A percentile compares a stretch with the other conserved stretches of the same genome.
Conservation (phyloP, 2,888 invertebrate species). For the Diarsia mendica region DNA sequence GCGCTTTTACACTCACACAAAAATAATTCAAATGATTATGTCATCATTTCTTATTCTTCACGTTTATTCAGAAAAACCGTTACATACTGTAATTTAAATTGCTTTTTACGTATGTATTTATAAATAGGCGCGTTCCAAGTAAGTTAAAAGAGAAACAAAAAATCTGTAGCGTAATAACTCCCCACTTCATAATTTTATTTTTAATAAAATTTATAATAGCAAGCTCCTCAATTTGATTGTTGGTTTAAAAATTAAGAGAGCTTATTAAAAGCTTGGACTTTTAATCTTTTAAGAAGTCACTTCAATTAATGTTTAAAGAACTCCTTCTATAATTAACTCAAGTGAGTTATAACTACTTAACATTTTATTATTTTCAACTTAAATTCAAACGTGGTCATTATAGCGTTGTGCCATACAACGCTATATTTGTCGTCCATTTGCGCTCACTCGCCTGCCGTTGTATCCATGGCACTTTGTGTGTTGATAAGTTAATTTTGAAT, state of each 20-base stretch:
- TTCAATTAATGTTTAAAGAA: not conserved
- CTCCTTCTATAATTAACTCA: not conserved
- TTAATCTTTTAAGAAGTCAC: not conserved
- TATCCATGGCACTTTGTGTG: not conserved
- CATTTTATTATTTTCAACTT: not conserved
- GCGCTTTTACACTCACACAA: too few species aligned
- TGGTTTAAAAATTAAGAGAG: slow-evolving; percentile 14
- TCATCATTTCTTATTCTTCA: too few species aligned
- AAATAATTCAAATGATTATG: too few species aligned
- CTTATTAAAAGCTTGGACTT: not conserved
- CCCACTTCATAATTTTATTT: not conserved
- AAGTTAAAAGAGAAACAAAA: not conserved
- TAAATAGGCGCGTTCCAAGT: too few species aligned
- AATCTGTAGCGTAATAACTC: not conserved
- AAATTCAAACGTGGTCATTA: not conserved
- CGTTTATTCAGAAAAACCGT: too few species aligned
- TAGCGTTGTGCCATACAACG: too few species aligned
- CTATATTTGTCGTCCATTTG: too few species aligned
- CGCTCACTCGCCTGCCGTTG: too few species aligned
- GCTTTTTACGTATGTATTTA: too few species aligned
- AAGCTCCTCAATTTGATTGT: slow-evolving; percentile 5
- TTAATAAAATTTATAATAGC: slow-evolving; percentile 10
- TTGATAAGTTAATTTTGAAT: not conserved
- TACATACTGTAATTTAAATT: too few species aligned
- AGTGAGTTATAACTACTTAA: not conserved